Evolutionary conservation across 2,888 invertebrate genomes (phyloP).

Genomic region (Schizotus pectinicornis): DNA sequence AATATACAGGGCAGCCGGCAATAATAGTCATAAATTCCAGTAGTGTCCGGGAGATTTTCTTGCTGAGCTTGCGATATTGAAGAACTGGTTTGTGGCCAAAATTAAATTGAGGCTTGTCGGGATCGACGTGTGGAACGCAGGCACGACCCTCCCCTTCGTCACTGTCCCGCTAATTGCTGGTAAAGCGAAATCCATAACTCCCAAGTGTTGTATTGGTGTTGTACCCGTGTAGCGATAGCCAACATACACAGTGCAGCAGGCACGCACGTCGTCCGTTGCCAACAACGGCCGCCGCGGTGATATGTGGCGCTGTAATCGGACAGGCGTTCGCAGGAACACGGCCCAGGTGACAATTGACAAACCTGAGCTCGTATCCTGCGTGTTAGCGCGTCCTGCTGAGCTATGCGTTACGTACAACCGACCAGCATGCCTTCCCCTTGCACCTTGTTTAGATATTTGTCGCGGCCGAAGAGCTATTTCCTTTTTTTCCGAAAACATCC

Average conservation of each 20-base stretch:
- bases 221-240: constrained; percentile 36
- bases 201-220: constrained; percentile 20
- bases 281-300: constrained; percentile 45
- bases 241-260: constrained; percentile 30
- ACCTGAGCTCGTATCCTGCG: constrained; percentile 55
- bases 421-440: constrained; percentile 52
- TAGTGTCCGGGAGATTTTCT: no score
- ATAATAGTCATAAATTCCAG: no score
- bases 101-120: no score
- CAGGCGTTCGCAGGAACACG: constrained; percentile 51
- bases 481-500: constrained; percentile 37
- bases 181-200: constrained; percentile 22
- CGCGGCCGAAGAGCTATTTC: constrained; percentile 45
- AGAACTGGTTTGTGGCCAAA: no score
- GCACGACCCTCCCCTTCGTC: neutral
- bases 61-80: no score
- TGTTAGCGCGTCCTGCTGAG: constrained; percentile 55
- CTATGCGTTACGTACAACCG: constrained; percentile 55
- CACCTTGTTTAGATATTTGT: constrained; percentile 57
- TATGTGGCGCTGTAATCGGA: constrained; percentile 52
- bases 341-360: constrained; percentile 59
- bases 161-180: constrained; percentile 16
- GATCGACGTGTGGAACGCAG: neutral
- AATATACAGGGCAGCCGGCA: no score
- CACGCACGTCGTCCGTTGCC: constrained; percentile 28